A percentile compares a stretch with the other conserved stretches of the same genome.
Evolutionary conservation across 2,113 vertebrate genomes (phyloP).

Genomic region (Octodon degus): DNA sequence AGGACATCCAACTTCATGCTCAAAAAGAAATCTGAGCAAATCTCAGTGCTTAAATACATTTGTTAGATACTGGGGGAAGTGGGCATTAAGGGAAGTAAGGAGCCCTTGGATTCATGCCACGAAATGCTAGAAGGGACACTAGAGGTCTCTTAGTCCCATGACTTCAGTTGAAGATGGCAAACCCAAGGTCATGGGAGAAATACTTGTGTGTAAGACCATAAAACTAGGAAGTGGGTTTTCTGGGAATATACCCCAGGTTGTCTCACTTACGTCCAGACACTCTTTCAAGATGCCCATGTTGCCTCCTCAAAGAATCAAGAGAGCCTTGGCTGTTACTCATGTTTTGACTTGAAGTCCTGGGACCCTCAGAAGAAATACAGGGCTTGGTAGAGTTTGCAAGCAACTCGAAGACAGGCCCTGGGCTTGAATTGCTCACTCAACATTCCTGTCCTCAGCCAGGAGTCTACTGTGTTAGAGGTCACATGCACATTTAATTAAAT

Average conservation of each 20-base stretch:
- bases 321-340: background rate
- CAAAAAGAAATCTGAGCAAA: slow-evolving; percentile 59
- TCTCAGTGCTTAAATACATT: slow-evolving; percentile 24
- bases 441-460: background rate
- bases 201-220: background rate
- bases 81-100: background rate
- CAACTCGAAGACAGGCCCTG: background rate
- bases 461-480: background rate
- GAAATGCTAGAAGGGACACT: background rate
- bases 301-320: background rate
- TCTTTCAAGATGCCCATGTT: background rate
- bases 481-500: slow-evolving; percentile 8
- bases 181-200: background rate
- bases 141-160: background rate
- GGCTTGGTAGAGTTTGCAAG: background rate
- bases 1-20: slow-evolving; percentile 42
- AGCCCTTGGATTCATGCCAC: background rate
- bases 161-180: background rate
- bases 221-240: background rate
- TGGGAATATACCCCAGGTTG: background rate
- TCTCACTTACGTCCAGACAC: background rate
- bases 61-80: slow-evolving; percentile 7
- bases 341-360: background rate
- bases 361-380: background rate
- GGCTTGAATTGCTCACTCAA: background rate